phyloP scores from a whole-genome alignment of 2,113 vertebrate species.

The Turnix velox region DNA sequence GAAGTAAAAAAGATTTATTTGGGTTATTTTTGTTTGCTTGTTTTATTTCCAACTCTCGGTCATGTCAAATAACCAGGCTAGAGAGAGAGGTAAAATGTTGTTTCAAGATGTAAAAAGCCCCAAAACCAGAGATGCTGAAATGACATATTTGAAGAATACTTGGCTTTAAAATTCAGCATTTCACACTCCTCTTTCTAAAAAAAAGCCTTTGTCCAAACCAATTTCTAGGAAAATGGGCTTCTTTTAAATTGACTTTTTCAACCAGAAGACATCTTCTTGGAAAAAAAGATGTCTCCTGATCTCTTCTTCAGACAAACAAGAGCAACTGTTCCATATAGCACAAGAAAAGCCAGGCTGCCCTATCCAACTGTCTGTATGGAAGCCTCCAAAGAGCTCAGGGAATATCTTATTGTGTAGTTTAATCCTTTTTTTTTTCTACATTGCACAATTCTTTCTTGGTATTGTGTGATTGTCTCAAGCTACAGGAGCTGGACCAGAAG shows the following conservation, averaged over 20 bases:
- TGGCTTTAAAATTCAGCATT: background rate
- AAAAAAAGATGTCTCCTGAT: background rate
- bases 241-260: background rate
- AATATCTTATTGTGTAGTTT: background rate
- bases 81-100: background rate
- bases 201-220: background rate
- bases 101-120: background rate
- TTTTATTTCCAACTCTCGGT: background rate
- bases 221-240: constrained; percentile 40
- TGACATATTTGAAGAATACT: background rate
- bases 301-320: background rate
- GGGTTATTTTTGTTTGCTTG: background rate
- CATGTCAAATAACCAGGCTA: background rate
- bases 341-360: background rate
- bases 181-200: constrained; percentile 20
- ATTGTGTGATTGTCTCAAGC: background rate
- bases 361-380: background rate
- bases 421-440: background rate
- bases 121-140: background rate
- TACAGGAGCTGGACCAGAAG: background rate
- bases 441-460: background rate
- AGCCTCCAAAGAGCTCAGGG: background rate
- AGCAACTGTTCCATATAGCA: background rate
- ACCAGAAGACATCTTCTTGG: background rate
- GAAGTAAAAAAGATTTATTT: background rate